A percentile compares a stretch with the other conserved stretches of the same genome.
Conservation (phyloP, 2,888 invertebrate species). For the Oxycera nigricornis region DNA sequence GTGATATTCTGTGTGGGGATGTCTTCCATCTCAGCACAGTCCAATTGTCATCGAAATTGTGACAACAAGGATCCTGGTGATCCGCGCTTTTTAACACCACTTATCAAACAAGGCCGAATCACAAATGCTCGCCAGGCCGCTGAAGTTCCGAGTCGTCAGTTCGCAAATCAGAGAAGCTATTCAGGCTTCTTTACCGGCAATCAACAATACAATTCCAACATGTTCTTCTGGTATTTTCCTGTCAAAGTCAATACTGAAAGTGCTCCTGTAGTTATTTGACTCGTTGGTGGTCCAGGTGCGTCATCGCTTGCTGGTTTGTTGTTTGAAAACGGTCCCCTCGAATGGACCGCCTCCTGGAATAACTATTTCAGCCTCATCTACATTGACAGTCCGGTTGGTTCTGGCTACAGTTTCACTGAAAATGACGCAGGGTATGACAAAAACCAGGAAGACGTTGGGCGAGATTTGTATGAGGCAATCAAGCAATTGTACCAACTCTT, state of each 20-base stretch:
- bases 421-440: slow-evolving; percentile 77
- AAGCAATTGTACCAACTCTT: slow-evolving; percentile 86
- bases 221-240: slow-evolving; percentile 94
- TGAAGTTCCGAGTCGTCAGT: slow-evolving; percentile 63
- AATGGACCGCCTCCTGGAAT: slow-evolving; percentile 73
- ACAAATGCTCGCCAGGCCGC: slow-evolving; percentile 60
- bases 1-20: too few species aligned
- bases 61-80: slow-evolving; percentile 61
- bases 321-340: slow-evolving; percentile 81
- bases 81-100: slow-evolving; percentile 68
- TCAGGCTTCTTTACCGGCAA: slow-evolving; percentile 88
- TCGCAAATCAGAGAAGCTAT: slow-evolving; percentile 70
- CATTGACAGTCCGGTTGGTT: slow-evolving; percentile 92
- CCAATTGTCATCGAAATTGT: slow-evolving; percentile 4
- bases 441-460: slow-evolving; percentile 81
- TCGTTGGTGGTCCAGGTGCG: slow-evolving; percentile 87
- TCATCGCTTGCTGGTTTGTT: slow-evolving; percentile 82
- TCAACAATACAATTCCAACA: slow-evolving; percentile 76
- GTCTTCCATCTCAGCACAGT: too few species aligned
- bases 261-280: slow-evolving; percentile 81
- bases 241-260: slow-evolving; percentile 67
- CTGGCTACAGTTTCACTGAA: slow-evolving; percentile 89
- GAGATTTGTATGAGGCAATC: slow-evolving; percentile 77
- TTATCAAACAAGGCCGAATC: slow-evolving; percentile 56
- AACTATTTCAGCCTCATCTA: slow-evolving; percentile 80